Evolutionary conservation across 1,140 invertebrate species (phyloP), one percentile per base, ranked within the genome.

Genomic region (Solenopsis fugax): DNA sequence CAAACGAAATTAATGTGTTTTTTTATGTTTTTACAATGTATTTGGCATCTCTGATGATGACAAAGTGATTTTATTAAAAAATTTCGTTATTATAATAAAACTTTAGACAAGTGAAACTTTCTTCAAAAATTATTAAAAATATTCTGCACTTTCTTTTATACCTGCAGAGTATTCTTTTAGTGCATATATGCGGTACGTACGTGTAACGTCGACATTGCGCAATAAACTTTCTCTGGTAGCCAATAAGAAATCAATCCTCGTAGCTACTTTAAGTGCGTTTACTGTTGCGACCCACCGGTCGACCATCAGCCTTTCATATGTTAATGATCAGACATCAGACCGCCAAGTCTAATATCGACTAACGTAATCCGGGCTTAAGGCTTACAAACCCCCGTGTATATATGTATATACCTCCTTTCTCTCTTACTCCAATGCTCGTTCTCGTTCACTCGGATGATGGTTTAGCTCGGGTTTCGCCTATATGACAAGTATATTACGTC

Each of bases 401-500:
- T 77, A 77, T 76, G 52, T 50, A 64, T 67, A 65, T 67, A 64
- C 29, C 18, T 87, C 56, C 64, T 65, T 45, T 45, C 84, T 69
- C 60, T 82, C 41, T 86, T 50, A 54, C 64, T 80, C 24, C n/a
- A 13, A 21, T 10, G 10, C 34, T 86, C 67, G 12, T 24, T 71
- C 88, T 29, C 24, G 16, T 88, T 85, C 77, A 50, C 77, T 84
- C 45, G 73, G 81, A 56, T 75, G 85, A 52, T 50, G 82, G 41
- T 65, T 9, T 75, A 62, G 64, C 89, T 54, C 65, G 89, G 92
- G 87, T 87, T 73, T 87, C 85, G 92, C 91, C 81, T 93, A 88
- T 94, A 94, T 94, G 94, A 94, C 94, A 94, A 94, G 93, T 94
- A 94, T 94, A 94, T 94, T 94, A 94, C 93, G 85, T 76, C 87